Base-by-base conservation (phyloP, 2,888 invertebrate genomes). In the Crematogaster levior region DNA sequence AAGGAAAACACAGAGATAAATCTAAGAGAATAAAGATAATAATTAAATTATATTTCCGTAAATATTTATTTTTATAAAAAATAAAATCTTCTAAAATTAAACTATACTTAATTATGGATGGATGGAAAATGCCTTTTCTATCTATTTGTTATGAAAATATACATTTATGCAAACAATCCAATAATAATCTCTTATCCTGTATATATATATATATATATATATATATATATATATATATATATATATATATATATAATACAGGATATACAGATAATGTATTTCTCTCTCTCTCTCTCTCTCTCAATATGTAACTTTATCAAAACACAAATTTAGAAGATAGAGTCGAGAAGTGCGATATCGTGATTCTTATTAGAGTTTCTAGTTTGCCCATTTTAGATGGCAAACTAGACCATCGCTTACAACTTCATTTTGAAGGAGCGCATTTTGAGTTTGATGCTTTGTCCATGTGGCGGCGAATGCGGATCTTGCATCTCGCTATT, bases 401-500 rank as follows among this genome's bases (percentile, higher is more conserved):
- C 12, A 24, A n/a, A n/a, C n/a, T n/a, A n/a, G n/a, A n/a, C 12
- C 15, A 68, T 68, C 30, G 12, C 53, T 68, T 30, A 18, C 30
- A 30, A 21, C n/a, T 12, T 37, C 21, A 9, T 0, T 2, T 21
- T 10, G 30, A 21, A 15, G 3, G 7, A 30, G 18, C 37, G 3
- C n/a, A 51, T 58, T 77, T 77, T n/a, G 77, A 77, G 37, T 43
- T 56, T 7, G 46, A 81, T 63, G 30, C 75, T 70, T 70, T 63
- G 79, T 56, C 34, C 21, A 21, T 51, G 66, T 24, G 40, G 65
- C 34, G 40, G 24, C 81, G 40, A 75, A 81, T 81, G 51, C 56
- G 48, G 68, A 81, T 65, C 82, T 82, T 48, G 60, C 70, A 73
- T 80, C 53, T 72, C 53, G 60, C 51, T 18, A 48, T 37, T 61